Conservation (phyloP, 2,113 vertebrate species). For the Python bivittatus region DNA sequence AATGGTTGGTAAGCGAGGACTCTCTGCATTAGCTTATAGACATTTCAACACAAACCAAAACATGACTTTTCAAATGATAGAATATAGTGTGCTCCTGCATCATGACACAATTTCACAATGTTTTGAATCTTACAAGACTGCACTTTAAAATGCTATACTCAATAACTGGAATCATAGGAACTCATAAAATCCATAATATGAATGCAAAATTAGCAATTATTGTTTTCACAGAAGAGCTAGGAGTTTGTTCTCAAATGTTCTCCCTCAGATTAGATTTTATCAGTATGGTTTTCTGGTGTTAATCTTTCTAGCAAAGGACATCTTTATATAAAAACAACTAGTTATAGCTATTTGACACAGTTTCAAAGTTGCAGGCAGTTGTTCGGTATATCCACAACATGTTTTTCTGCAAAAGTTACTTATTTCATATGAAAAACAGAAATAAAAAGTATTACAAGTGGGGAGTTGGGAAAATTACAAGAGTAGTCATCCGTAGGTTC, state of each 20-base stretch:
- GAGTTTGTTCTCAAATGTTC: neutral
- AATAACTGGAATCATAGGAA: neutral
- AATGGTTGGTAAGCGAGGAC: neutral
- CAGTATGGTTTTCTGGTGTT: neutral
- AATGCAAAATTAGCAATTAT: neutral
- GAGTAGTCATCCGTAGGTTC: neutral
- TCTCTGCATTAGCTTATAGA: neutral
- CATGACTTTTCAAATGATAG: neutral
- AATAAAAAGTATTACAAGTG: neutral
- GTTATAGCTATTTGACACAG: neutral
- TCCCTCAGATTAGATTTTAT: neutral
- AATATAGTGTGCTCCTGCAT: neutral
- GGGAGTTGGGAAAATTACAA: neutral
- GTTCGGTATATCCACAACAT: neutral
- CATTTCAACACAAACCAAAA: neutral
- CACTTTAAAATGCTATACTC: neutral
- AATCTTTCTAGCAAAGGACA: neutral
- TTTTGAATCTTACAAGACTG: neutral
- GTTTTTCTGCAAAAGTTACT: conserved; percentile 4
- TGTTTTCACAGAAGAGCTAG: neutral
- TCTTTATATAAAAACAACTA: neutral
- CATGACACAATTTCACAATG: neutral
- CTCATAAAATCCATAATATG: neutral
- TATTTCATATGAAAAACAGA: conserved; percentile 10
- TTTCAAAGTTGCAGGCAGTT: neutral